These are phyloP conservation scores for Apoderus coryli DNA, from an alignment of 2,888 invertebrate species.

Conservation along the genomic window DNA sequence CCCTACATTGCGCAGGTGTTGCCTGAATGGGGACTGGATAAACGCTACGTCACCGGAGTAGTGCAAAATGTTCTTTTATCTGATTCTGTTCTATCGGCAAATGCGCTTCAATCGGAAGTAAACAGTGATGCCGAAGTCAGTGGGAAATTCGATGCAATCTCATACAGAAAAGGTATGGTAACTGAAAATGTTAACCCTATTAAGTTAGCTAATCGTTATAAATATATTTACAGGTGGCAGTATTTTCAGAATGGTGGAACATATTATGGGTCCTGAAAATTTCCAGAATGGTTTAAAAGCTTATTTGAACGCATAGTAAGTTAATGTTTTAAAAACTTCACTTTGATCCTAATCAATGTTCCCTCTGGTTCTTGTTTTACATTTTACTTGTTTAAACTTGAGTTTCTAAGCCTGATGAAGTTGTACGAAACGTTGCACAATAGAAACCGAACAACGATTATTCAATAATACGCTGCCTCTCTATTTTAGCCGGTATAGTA, in stretches of 20 bases:
- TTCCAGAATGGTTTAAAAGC: constrained; percentile 14
- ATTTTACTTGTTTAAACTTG: too few relatives aligned
- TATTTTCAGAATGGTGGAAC: constrained; percentile 20
- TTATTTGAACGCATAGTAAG: too few relatives aligned
- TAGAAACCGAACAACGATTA: too few relatives aligned
- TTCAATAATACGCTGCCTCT: too few relatives aligned
- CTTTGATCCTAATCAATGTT: too few relatives aligned
- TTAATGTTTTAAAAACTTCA: too few relatives aligned
- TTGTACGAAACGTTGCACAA: too few relatives aligned
- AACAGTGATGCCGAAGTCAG: constrained; percentile 42
- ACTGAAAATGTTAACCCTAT: not conserved
- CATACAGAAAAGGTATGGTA: constrained; percentile 20
- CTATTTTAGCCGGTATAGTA: constrained; percentile 18
- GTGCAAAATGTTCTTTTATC: constrained; percentile 45
- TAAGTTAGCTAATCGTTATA: not conserved
- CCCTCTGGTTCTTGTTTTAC: too few relatives aligned
- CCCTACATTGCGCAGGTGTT: constrained; percentile 26
- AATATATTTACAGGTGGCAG: constrained; percentile 16
- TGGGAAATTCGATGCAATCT: constrained; percentile 48
- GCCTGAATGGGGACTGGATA: constrained; percentile 43
- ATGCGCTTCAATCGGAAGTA: constrained; percentile 42
- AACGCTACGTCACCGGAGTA: constrained; percentile 56
- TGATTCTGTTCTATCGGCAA: constrained; percentile 43
- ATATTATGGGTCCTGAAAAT: constrained; percentile 16
- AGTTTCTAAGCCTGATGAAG: too few relatives aligned